Evolutionary conservation across 2,113 vertebrate genomes (phyloP).

Genomic region (Pycnonotus jocosus): DNA sequence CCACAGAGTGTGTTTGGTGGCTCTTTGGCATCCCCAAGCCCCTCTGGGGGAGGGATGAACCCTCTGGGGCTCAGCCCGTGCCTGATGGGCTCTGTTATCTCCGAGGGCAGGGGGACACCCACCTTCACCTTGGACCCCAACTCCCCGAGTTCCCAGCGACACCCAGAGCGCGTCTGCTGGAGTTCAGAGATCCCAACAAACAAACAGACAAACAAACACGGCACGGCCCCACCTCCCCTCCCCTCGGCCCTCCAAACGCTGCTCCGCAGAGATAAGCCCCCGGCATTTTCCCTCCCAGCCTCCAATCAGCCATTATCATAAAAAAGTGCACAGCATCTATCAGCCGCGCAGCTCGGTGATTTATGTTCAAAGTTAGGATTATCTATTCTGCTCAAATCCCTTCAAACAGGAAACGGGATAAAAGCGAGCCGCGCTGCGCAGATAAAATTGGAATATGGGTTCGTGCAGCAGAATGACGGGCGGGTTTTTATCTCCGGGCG

Average conservation of each 20-base stretch:
- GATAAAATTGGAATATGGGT: slow-evolving; percentile 79
- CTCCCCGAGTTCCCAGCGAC: background rate
- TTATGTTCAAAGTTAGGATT: slow-evolving; percentile 98
- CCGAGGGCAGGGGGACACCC: fast-evolving
- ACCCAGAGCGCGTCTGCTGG: background rate
- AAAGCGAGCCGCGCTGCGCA: slow-evolving; percentile 75
- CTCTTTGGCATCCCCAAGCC: background rate
- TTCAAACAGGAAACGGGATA: slow-evolving; percentile 88
- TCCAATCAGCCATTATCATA: slow-evolving; percentile 88
- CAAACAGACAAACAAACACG: background rate
- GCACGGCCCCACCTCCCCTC: background rate
- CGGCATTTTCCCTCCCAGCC: slow-evolving; percentile 81
- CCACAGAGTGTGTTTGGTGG: background rate
- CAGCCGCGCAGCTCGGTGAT: slow-evolving; percentile 77
- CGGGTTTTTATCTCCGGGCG: slow-evolving; percentile 62
- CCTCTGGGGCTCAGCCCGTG: background rate
- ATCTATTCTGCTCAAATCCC: slow-evolving; percentile 92
- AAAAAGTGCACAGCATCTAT: slow-evolving; percentile 85
- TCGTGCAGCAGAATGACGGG: slow-evolving; percentile 62
- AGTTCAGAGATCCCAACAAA: background rate
- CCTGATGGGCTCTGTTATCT: background rate
- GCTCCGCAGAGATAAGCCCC: slow-evolving; percentile 88
- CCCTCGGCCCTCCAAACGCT: slow-evolving; percentile 61
- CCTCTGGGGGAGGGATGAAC: background rate
- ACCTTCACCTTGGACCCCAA: fast-evolving